A percentile compares a stretch with the other conserved stretches of the same genome.
These are phyloP conservation scores for Phengaris alcon DNA, from an alignment of 2,888 invertebrate genomes.

Conservation along the genomic window DNA sequence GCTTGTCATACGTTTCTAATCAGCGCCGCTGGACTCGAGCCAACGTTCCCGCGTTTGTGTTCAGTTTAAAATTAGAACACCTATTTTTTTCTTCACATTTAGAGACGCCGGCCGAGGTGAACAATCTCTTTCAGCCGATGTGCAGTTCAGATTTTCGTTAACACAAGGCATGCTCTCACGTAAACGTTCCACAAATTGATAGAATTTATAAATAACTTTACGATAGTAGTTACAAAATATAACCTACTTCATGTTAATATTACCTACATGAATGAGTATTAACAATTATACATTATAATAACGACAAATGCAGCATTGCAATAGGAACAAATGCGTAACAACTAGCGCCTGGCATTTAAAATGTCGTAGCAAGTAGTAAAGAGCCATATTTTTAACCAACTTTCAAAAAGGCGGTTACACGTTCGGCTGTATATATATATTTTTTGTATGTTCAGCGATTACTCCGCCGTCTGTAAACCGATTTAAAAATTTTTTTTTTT, in stretches of 20 bases:
- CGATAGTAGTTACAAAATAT: neutral
- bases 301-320: neutral
- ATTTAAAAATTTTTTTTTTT: no score
- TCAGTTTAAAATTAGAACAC: constrained; percentile 73
- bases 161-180: neutral
- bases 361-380: neutral
- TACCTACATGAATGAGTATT: neutral
- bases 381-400: neutral
- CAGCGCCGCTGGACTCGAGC: constrained; percentile 68
- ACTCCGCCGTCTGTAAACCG: no score
- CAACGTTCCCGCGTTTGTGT: constrained; percentile 70
- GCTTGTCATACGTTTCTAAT: constrained; percentile 57
- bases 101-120: constrained; percentile 67
- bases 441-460: no score
- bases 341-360: neutral
- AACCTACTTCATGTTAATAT: neutral
- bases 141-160: constrained; percentile 25
- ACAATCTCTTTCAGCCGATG: constrained; percentile 59
- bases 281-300: neutral
- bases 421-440: no score
- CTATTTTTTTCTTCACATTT: constrained; percentile 65
- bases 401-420: no score
- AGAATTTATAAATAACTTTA: neutral
- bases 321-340: neutral
- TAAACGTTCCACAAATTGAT: neutral